phyloP scores from a whole-genome alignment of 2,797 vertebrate genomes.

The Poecile montanus region DNA sequence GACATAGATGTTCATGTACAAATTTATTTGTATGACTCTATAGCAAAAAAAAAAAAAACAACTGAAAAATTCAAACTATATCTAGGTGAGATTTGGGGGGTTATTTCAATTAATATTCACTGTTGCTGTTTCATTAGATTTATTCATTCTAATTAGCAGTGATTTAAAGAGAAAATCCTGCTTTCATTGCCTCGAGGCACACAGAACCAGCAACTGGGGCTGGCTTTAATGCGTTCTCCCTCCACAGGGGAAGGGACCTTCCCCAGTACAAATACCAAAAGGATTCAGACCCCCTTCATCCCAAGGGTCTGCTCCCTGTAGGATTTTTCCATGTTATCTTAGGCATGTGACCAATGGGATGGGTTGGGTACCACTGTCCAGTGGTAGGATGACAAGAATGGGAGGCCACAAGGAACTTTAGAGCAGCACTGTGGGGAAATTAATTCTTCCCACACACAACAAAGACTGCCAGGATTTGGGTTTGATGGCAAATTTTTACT shows the following conservation, averaged over 20 bases:
- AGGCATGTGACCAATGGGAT: not conserved
- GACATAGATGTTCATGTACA: not conserved
- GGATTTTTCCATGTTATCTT: not conserved
- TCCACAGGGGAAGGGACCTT: not conserved
- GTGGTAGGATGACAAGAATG: not conserved
- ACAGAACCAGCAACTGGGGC: not conserved
- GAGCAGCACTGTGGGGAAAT: not conserved
- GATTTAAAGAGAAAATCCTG: constrained; percentile 55
- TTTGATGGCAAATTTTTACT: not conserved
- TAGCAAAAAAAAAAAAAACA: not conserved
- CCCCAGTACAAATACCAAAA: not conserved
- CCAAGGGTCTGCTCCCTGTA: not conserved
- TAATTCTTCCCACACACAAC: not conserved
- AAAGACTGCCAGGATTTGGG: not conserved
- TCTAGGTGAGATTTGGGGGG: constrained; percentile 3
- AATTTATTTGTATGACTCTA: not conserved
- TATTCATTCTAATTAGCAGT: constrained; percentile 55
- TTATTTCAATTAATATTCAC: constrained; percentile 55
- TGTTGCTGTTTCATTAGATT: constrained; percentile 11
- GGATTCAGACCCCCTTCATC: not conserved
- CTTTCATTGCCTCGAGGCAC: constrained; percentile 36
- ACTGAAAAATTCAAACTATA: not conserved
- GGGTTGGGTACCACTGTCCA: not conserved
- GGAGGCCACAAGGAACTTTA: not conserved
- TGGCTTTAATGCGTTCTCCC: not conserved